A percentile compares a stretch with the other conserved stretches of the same genome.
phyloP scores from a whole-genome alignment of 2,113 vertebrate genomes.

The Piprites chloris region DNA sequence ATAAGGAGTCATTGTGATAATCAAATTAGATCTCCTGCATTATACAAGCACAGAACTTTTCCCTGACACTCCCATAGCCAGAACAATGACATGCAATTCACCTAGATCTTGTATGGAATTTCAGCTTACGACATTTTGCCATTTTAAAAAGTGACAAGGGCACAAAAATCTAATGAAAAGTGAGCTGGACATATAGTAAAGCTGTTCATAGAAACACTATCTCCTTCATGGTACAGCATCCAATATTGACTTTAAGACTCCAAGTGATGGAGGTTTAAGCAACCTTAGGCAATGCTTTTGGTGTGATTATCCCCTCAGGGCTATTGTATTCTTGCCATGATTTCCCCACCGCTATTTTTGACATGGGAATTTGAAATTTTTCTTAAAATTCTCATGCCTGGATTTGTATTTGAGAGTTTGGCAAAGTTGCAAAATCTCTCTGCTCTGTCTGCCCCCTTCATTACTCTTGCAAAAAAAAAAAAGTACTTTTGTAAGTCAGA shows the following conservation, averaged over 20 bases:
- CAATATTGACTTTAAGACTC: not conserved
- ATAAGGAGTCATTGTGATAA: not conserved
- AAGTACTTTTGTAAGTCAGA: not conserved
- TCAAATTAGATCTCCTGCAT: not conserved
- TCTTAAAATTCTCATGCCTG: not conserved
- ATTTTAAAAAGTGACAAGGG: not conserved
- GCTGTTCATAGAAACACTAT: not conserved
- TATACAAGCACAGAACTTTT: not conserved
- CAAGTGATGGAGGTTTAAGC: not conserved
- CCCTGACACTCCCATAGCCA: not conserved
- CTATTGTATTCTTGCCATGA: not conserved
- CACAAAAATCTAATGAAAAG: not conserved
- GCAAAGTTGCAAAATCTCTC: not conserved
- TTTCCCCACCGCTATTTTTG: not conserved
- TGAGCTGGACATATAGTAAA: not conserved
- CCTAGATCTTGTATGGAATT: not conserved
- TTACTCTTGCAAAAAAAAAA: not conserved
- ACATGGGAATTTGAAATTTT: not conserved
- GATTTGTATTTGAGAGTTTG: not conserved
- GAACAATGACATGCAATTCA: not conserved
- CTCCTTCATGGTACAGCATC: not conserved
- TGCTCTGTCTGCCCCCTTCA: not conserved
- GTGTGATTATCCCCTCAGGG: not conserved
- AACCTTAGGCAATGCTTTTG: not conserved
- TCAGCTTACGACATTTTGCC: not conserved